Percentiles rank a stretch among this genome's conserved stretches.
These are phyloP conservation scores for Choloepus hoffmanni DNA, from an alignment of 2,113 vertebrate species.

Conservation along the genomic window DNA sequence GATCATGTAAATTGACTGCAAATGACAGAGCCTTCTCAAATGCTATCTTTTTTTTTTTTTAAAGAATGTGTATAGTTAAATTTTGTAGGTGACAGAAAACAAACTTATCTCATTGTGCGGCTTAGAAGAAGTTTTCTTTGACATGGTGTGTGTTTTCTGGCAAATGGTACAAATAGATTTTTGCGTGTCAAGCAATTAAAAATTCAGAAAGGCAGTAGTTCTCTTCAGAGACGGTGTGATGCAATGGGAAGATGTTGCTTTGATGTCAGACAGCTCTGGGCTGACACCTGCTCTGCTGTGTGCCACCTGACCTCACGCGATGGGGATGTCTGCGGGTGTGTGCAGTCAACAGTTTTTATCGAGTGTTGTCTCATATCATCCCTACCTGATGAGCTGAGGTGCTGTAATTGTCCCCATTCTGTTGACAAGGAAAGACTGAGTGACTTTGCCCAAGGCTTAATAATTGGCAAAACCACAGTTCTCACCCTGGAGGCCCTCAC, in stretches of 20 bases:
- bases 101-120: not conserved
- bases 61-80: not conserved
- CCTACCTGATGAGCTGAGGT: not conserved
- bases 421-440: not conserved
- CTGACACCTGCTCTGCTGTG: not conserved
- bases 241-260: not conserved
- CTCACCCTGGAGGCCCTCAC: not conserved
- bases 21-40: not conserved
- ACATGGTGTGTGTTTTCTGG: not conserved
- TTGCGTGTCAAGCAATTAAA: constrained; percentile 5
- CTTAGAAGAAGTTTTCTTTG: not conserved
- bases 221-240: not conserved
- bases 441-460: not conserved
- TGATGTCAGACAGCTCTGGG: not conserved
- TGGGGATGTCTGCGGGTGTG: not conserved
- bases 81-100: not conserved
- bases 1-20: not conserved
- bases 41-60: not conserved
- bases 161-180: not conserved
- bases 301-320: not conserved
- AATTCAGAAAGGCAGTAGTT: not conserved
- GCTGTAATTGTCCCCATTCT: not conserved
- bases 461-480: not conserved
- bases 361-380: not conserved
- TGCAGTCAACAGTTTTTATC: not conserved